These are phyloP conservation scores for Apostichopus californicus DNA, from an alignment of 35 echinoderm and acorn worm species.

Conservation along the genomic window DNA sequence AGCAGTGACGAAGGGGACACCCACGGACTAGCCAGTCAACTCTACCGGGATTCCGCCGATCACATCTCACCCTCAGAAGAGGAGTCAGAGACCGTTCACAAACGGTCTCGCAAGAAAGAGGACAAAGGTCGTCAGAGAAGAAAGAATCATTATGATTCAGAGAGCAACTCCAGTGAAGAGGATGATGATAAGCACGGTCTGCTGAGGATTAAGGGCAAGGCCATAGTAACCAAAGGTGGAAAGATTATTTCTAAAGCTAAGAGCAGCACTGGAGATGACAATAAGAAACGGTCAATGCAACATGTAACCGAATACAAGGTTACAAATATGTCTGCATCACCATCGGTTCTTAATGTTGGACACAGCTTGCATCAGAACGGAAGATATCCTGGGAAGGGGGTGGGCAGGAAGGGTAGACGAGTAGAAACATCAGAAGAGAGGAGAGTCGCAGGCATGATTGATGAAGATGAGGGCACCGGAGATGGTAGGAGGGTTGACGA, in stretches of 20 bases:
- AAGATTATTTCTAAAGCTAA: slow-evolving; percentile 1
- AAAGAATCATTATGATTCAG: neutral
- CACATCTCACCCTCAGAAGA: slow-evolving; percentile 13
- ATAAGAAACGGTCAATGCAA: neutral
- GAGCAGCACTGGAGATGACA: neutral
- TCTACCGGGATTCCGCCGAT: neutral
- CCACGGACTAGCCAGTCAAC: slow-evolving; percentile 72
- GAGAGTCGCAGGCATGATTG: neutral
- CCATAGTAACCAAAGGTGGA: neutral
- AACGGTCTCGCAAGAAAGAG: neutral
- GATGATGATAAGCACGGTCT: neutral
- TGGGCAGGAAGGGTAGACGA: no score
- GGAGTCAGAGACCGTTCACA: slow-evolving; percentile 2
- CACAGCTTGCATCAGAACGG: no score
- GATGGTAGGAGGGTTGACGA: neutral
- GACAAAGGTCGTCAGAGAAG: neutral
- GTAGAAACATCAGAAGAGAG: neutral
- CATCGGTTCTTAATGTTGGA: no score
- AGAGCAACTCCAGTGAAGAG: slow-evolving; percentile 3
- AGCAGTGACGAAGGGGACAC: slow-evolving; percentile 37
- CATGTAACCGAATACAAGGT: no score
- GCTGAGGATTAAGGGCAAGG: neutral
- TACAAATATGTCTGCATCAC: no score
- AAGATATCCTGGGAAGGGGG: no score
- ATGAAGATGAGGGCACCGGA: neutral